Evolutionary conservation across 2,888 invertebrate species (phyloP), one percentile per base, ranked within the genome.

Genomic region (Mylabris sibirica): DNA sequence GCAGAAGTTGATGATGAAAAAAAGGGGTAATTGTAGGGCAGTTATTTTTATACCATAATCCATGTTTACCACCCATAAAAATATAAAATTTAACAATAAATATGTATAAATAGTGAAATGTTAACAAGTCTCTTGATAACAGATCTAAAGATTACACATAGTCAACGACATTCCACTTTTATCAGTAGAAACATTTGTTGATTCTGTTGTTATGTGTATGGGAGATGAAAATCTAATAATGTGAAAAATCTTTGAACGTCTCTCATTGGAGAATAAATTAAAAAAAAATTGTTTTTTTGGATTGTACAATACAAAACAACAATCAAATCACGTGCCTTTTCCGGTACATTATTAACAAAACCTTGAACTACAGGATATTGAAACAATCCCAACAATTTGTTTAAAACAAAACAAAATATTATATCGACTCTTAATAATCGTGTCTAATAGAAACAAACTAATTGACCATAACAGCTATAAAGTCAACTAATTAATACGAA

Each of bases 101-200:
- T 49, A 11, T 49, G 30, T 20, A 9, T 49, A 20, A 49, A 49
- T 49, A 20, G 20, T 49, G 20, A 49, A 49, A 20, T 49, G 49
- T 49, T 49, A 49, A 49, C 49, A 49, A 49, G 49, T 49, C 20
- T 49, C 9, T 49, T 49, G 49, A 49, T 49, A 49, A 49, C 20
- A 49, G 9, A 49, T 49, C 49, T 49, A 49, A 49, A 49, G 20
- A 49, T 49, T 49, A 44, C n/a, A 49, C 20, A 20, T 49, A 49
- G 20, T 49, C 49, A 49, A 49, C 49, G 49, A 49, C 49, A 49
- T 49, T 49, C 49, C 49, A 2, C 6, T 11, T 49, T 49, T 49
- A 49, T 49, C 49, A 49, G 49, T 20, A 20, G 30, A 30, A 49
- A 20, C 49, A 20, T 49, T 49, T 49, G 49, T 49, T 49, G 41